Conservation (phyloP, 1,140 invertebrate genomes). For the Drosophila insularis region DNA sequence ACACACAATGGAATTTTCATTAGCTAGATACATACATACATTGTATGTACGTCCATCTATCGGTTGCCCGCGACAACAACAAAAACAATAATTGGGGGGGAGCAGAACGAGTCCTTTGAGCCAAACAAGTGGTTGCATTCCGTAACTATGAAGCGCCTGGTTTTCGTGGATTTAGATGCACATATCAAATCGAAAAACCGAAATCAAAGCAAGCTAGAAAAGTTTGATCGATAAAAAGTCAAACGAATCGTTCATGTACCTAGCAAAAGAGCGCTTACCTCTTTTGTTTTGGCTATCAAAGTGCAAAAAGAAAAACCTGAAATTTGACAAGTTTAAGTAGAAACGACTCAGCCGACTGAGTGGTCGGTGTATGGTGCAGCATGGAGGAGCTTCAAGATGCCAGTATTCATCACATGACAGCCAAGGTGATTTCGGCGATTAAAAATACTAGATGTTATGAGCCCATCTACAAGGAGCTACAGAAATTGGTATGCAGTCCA, state of each 20-base stretch:
- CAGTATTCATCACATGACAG: conserved; percentile 85
- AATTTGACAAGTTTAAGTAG: neutral
- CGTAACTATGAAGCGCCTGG: conserved; percentile 70
- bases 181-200: conserved; percentile 20
- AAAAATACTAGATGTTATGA: conserved; percentile 86
- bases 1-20: conserved; percentile 54
- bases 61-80: conserved; percentile 30
- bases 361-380: neutral
- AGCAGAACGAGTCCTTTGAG: neutral
- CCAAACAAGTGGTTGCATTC: conserved; percentile 75
- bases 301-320: conserved; percentile 8
- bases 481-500: conserved; percentile 86
- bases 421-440: conserved; percentile 86
- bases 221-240: conserved; percentile 58
- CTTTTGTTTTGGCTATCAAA: conserved; percentile 31
- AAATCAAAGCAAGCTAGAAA: conserved; percentile 54
- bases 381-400: conserved; percentile 84
- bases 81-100: conserved; percentile 16
- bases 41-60: too few relatives aligned
- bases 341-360: conserved; percentile 1
- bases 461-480: conserved; percentile 85
- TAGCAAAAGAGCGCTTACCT: conserved; percentile 14
- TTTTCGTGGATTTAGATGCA: conserved; percentile 17
- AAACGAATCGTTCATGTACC: conserved; percentile 21
- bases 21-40: neutral